Conservation (phyloP, 2,113 vertebrate species). For the Seriola aureovittata region DNA sequence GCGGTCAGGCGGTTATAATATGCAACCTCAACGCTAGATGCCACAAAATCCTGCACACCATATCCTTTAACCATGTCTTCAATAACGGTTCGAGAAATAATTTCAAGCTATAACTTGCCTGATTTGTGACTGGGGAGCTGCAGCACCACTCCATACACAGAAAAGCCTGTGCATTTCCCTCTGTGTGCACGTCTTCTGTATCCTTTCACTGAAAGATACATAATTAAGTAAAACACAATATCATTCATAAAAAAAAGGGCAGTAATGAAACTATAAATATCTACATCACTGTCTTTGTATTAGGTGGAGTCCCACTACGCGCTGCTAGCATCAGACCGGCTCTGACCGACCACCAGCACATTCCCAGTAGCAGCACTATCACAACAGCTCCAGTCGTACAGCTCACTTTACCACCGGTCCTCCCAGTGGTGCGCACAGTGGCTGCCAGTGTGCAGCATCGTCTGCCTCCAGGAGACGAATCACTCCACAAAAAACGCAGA, state of each 20-base stretch:
- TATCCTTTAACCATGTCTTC: no score
- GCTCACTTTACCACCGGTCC: not conserved
- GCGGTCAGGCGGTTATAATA: no score
- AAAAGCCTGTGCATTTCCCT: not conserved
- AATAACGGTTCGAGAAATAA: no score
- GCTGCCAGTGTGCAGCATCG: slow-evolving; percentile 34
- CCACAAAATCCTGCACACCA: no score
- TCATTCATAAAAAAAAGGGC: not conserved
- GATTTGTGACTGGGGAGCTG: no score
- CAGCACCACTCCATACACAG: no score
- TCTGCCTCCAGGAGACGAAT: slow-evolving; percentile 67
- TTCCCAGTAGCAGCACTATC: not conserved
- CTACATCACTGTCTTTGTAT: not conserved
- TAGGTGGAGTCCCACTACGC: not conserved
- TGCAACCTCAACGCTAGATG: no score
- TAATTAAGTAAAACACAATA: not conserved
- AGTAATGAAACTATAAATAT: not conserved
- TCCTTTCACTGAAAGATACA: not conserved
- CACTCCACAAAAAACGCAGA: slow-evolving; percentile 56
- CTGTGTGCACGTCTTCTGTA: not conserved
- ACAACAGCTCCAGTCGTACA: not conserved
- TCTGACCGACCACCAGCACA: not conserved
- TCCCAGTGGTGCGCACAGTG: slow-evolving; percentile 11
- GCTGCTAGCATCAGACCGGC: not conserved
- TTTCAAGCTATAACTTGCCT: no score